Percentiles rank a stretch among this genome's conserved stretches.
These are phyloP conservation scores for Cydia splendana DNA, from an alignment of 1,140 invertebrate genomes.

Conservation along the genomic window DNA sequence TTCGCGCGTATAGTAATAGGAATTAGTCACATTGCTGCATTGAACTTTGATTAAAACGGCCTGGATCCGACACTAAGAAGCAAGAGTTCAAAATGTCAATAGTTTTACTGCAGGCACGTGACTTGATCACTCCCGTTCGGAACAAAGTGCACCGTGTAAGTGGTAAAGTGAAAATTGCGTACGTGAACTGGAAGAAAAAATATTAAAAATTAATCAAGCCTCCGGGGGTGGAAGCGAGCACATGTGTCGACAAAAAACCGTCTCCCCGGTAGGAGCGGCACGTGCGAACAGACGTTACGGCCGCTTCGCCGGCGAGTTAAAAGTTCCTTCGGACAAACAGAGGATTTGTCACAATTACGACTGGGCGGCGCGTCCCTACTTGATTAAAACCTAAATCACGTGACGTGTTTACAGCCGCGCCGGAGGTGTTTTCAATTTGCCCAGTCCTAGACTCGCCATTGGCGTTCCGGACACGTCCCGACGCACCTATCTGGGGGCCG, in stretches of 20 bases:
- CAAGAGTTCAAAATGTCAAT: conserved; percentile 49
- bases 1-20: neutral
- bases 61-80: neutral
- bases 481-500: conserved; percentile 67
- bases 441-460: conserved; percentile 68
- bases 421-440: conserved; percentile 79
- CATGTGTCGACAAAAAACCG: conserved; percentile 77
- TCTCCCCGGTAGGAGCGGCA: conserved; percentile 58
- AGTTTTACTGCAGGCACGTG: conserved; percentile 56
- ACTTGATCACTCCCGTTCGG: conserved; percentile 44
- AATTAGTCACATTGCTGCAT: neutral
- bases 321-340: conserved; percentile 79
- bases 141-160: conserved; percentile 54
- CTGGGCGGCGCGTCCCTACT: conserved; percentile 72
- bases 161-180: conserved; percentile 77
- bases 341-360: conserved; percentile 80
- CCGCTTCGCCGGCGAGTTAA: conserved; percentile 69
- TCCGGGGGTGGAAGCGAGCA: conserved; percentile 53
- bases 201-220: conserved; percentile 79
- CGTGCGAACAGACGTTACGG: conserved; percentile 70
- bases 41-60: neutral
- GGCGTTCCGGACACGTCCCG: conserved; percentile 73
- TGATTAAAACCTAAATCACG: conserved; percentile 80
- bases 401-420: conserved; percentile 78
- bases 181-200: conserved; percentile 78